Evolutionary conservation across 2,113 vertebrate genomes (phyloP).

Genomic region (Leucosticte australis): DNA sequence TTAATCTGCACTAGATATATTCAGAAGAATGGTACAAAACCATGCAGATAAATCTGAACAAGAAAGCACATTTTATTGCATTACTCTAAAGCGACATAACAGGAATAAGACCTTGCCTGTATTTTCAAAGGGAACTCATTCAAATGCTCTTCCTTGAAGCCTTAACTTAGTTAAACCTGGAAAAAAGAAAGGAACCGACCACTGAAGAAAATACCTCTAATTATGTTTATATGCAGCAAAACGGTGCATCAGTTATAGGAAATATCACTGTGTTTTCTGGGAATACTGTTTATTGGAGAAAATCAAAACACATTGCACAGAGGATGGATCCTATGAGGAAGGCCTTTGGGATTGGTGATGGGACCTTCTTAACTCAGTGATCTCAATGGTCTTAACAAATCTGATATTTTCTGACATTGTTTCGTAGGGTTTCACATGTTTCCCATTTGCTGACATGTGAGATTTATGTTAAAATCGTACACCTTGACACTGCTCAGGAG

Average conservation of each 20-base stretch:
- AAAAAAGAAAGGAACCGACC: not conserved
- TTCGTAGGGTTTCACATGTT: conserved; percentile 12
- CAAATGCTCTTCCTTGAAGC: not conserved
- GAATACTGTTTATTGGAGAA: not conserved
- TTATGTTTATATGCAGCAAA: not conserved
- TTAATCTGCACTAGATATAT: not conserved
- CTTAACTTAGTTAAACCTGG: not conserved
- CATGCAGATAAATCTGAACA: not conserved
- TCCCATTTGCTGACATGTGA: not conserved
- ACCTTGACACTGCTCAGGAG: not conserved
- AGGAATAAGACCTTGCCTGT: not conserved
- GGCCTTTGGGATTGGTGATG: not conserved
- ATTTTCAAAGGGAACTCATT: not conserved
- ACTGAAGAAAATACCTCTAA: not conserved
- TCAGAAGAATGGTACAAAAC: not conserved
- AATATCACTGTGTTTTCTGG: not conserved
- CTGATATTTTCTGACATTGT: not conserved
- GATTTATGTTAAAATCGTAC: conserved; percentile 33
- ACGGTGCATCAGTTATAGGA: not conserved
- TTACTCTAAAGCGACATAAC: not conserved
- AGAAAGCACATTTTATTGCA: not conserved
- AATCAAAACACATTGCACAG: not conserved
- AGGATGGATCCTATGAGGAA: not conserved
- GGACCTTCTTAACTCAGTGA: not conserved
- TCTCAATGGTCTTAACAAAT: not conserved